Percentiles rank a stretch among this genome's conserved stretches.
These are phyloP conservation scores for human DNA, from an alignment of 2,113 vertebrate species.

Conservation along the genomic window DNA sequence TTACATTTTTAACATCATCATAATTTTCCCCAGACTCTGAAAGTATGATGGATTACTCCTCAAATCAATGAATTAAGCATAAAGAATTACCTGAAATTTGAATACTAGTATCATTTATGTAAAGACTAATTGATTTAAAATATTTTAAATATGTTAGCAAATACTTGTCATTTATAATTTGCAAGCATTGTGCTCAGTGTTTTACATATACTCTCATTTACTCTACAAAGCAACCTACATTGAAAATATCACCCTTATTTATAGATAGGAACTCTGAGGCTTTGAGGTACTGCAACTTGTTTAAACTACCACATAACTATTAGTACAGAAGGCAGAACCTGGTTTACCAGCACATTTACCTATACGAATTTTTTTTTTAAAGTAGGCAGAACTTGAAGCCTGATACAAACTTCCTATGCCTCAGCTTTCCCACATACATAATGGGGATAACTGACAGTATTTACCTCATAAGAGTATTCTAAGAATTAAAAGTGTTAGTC, in stretches of 20 bases:
- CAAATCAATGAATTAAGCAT: neutral
- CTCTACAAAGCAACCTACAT: neutral
- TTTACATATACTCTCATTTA: neutral
- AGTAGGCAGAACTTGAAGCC: neutral
- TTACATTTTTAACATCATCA: neutral
- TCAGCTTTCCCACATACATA: neutral
- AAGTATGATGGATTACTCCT: neutral
- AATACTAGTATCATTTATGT: neutral
- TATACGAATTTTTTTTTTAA: no score
- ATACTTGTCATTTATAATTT: conserved; percentile 1
- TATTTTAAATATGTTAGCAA: neutral
- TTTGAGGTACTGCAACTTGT: neutral
- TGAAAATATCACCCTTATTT: neutral
- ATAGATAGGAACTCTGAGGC: neutral
- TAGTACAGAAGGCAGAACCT: neutral
- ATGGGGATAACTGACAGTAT: neutral
- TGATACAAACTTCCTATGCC: neutral
- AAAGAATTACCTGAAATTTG: neutral
- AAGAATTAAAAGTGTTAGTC: neutral
- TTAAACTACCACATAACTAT: neutral
- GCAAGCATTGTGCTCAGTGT: neutral
- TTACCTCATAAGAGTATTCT: neutral
- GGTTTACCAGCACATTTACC: no score
- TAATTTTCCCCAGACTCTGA: neutral
- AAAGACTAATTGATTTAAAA: neutral